phyloP scores from a whole-genome alignment of 2,113 vertebrate genomes.

The Epinephelus fuscoguttatus region DNA sequence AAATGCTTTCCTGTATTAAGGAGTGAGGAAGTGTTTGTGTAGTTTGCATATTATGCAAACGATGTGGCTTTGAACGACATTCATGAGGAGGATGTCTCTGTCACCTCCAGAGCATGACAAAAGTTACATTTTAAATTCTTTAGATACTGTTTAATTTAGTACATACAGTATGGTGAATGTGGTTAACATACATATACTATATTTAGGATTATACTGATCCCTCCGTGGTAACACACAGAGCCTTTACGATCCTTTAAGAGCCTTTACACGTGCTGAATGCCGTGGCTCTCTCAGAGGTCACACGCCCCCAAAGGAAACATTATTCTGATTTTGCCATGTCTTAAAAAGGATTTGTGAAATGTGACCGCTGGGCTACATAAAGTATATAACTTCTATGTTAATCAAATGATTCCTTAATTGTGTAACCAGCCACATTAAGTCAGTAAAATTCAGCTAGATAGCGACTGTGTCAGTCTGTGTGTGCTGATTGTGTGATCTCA shows the following conservation, averaged over 20 bases:
- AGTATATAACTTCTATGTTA: background rate
- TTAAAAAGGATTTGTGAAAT: background rate
- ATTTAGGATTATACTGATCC: background rate
- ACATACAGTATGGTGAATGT: background rate
- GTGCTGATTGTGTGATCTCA: too few relatives aligned
- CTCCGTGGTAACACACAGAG: background rate
- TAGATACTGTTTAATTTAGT: background rate
- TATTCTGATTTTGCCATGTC: background rate
- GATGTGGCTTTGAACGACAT: background rate
- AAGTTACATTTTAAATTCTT: background rate
- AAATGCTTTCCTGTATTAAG: background rate
- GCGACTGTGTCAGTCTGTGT: too few relatives aligned
- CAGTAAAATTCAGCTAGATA: background rate
- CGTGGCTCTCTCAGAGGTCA: background rate
- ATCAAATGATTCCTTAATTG: background rate
- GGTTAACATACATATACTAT: background rate
- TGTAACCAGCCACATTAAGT: background rate
- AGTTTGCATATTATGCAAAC: conserved; percentile 25
- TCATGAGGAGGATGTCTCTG: background rate
- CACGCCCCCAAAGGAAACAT: background rate
- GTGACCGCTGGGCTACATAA: background rate
- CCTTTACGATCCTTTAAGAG: background rate
- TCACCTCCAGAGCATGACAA: background rate
- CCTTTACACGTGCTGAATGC: background rate
- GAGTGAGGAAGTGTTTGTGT: background rate